phyloP scores from a whole-genome alignment of 2,113 vertebrate genomes.

The Pithys albifrons region DNA sequence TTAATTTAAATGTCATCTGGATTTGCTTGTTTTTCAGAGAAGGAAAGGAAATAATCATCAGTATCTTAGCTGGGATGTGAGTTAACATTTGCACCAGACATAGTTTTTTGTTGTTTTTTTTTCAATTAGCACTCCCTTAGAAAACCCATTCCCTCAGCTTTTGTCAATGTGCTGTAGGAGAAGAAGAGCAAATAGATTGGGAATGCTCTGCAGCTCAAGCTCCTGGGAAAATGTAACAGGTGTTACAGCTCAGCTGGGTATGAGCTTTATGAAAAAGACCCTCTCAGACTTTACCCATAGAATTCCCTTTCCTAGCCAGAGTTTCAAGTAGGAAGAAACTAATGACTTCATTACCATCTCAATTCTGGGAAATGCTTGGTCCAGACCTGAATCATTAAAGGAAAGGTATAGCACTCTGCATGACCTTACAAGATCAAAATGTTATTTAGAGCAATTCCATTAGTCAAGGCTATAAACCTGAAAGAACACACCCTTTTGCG shows the following conservation, averaged over 20 bases:
- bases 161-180: slow-evolving; percentile 74
- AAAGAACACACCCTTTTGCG: slow-evolving; percentile 70
- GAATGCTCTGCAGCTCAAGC: slow-evolving; percentile 75
- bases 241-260: slow-evolving; percentile 83
- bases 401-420: slow-evolving; percentile 80
- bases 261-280: slow-evolving; percentile 79
- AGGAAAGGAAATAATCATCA: slow-evolving; percentile 69
- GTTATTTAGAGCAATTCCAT: slow-evolving; percentile 79
- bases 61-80: slow-evolving; percentile 55
- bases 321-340: slow-evolving; percentile 84
- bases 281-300: slow-evolving; percentile 80
- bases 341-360: slow-evolving; percentile 89
- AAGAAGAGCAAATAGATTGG: slow-evolving; percentile 84
- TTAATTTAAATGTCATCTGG: slow-evolving; percentile 49
- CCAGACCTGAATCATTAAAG: slow-evolving; percentile 83
- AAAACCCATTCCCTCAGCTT: slow-evolving; percentile 72
- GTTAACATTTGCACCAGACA: slow-evolving; percentile 72
- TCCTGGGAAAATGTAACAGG: slow-evolving; percentile 92
- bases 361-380: slow-evolving; percentile 84
- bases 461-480: slow-evolving; percentile 75
- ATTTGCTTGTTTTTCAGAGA: slow-evolving; percentile 54
- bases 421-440: slow-evolving; percentile 82
- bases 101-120: slow-evolving; percentile 41
- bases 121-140: slow-evolving; percentile 79
- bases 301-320: slow-evolving; percentile 77